Conservation (phyloP, 1,140 invertebrate species). For the Bombus huntii region DNA sequence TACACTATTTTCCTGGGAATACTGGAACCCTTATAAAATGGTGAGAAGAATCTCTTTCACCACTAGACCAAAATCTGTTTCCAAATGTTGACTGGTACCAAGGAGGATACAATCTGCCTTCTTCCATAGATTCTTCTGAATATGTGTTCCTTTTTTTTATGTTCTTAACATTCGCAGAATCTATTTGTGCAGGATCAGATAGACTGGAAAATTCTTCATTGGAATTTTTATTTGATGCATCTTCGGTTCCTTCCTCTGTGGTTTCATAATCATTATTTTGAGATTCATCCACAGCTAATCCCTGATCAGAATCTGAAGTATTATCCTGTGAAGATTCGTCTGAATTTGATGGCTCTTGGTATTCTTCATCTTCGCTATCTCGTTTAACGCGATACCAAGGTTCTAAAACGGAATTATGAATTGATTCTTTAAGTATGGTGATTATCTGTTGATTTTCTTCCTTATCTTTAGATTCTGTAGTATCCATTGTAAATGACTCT, state of each 20-base stretch:
- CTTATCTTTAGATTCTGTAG: neutral
- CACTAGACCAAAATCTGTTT: constrained; percentile 13
- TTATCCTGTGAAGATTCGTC: neutral
- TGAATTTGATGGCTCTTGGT: neutral
- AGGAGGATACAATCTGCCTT: neutral
- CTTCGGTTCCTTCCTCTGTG: neutral
- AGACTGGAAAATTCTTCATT: neutral
- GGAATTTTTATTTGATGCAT: neutral
- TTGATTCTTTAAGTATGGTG: neutral
- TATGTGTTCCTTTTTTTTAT: neutral
- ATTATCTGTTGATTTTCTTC: neutral
- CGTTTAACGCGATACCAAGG: neutral
- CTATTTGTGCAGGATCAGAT: neutral
- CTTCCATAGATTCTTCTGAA: constrained; percentile 6
- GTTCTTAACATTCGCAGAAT: neutral
- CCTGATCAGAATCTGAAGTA: neutral
- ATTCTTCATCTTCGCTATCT: neutral
- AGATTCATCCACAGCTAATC: neutral
- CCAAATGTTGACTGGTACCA: constrained; percentile 23
- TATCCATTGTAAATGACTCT: neutral
- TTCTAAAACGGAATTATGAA: neutral
- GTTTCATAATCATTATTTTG: neutral
- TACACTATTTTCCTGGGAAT: constrained; percentile 64
- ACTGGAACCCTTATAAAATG: constrained; percentile 58
- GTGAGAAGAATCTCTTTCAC: neutral